phyloP scores from a whole-genome alignment of 64 coral and sea anemone species.

The Astreopora myriophthalma region DNA sequence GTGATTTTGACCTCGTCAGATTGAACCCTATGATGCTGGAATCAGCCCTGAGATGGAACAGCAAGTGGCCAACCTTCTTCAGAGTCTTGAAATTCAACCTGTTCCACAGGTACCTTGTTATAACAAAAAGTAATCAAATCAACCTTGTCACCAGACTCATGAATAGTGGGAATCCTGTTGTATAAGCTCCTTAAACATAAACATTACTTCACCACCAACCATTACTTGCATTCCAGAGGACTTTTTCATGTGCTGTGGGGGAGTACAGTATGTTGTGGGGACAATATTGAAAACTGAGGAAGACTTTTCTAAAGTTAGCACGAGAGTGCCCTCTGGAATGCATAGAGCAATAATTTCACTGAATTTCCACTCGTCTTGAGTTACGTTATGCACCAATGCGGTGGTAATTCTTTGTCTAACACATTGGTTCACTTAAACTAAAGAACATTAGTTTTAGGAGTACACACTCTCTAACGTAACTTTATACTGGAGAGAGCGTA shows the following conservation, averaged over 20 bases:
- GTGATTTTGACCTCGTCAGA: conserved; percentile 35
- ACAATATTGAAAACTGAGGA: too few species aligned
- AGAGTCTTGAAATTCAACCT: conserved; percentile 82
- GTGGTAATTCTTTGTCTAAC: too few species aligned
- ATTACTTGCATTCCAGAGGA: too few species aligned
- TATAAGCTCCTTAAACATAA: neutral
- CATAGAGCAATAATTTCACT: too few species aligned
- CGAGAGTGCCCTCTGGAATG: too few species aligned
- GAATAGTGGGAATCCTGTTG: neutral
- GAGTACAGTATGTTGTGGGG: too few species aligned
- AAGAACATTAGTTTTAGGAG: neutral
- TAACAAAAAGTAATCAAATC: neutral
- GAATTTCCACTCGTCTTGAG: neutral
- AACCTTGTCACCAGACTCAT: too few species aligned
- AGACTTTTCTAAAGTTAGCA: too few species aligned
- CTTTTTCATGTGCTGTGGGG: too few species aligned
- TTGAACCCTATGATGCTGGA: conserved; percentile 95
- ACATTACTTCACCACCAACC: too few species aligned
- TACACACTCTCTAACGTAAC: neutral
- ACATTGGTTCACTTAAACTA: neutral
- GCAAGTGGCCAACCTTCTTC: conserved; percentile 77
- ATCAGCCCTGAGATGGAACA: conserved; percentile 88
- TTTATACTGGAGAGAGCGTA: neutral
- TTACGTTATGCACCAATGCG: too few species aligned
- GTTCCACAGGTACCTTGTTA: conserved; percentile 72